phyloP scores from a whole-genome alignment of 2,113 vertebrate genomes.

The Mastomys coucha region DNA sequence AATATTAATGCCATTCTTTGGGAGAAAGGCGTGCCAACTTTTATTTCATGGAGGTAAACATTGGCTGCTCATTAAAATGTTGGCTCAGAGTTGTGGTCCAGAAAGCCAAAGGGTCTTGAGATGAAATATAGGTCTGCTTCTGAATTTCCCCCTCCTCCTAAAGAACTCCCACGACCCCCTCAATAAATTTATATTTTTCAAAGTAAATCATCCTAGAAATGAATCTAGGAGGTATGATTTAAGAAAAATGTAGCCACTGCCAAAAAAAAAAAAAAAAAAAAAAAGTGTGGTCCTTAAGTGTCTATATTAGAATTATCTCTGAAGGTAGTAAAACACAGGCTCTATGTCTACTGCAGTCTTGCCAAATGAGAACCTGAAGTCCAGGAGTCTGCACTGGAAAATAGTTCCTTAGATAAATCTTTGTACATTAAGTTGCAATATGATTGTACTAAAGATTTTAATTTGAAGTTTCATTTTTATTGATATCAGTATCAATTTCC shows the following conservation, averaged over 20 bases:
- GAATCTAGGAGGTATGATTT: slow-evolving; percentile 16
- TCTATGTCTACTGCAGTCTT: background rate
- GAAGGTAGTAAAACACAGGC: background rate
- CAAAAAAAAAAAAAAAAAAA: too few species aligned
- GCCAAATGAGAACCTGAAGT: background rate
- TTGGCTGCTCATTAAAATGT: slow-evolving; percentile 59
- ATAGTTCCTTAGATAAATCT: slow-evolving; percentile 44
- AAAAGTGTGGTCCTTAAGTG: background rate
- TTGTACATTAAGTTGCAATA: background rate
- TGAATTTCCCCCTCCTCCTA: background rate
- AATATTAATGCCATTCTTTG: slow-evolving; percentile 69
- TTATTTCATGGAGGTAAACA: slow-evolving; percentile 67
- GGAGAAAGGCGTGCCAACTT: slow-evolving; percentile 36
- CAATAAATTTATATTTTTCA: slow-evolving; percentile 31
- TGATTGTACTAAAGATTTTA: background rate
- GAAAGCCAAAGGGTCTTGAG: slow-evolving; percentile 61
- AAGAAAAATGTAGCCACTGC: slow-evolving; percentile 23
- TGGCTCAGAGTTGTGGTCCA: slow-evolving; percentile 51
- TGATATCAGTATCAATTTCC: background rate
- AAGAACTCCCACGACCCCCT: slow-evolving; percentile 32
- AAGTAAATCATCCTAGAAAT: slow-evolving; percentile 48
- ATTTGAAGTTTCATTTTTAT: slow-evolving; percentile 37
- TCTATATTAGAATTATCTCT: background rate
- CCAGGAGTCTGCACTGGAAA: slow-evolving; percentile 30
- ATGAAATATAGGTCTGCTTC: slow-evolving; percentile 27